These are phyloP conservation scores for Acanthurus lineatus DNA, from an alignment of 2,797 vertebrate species.

Conservation along the genomic window DNA sequence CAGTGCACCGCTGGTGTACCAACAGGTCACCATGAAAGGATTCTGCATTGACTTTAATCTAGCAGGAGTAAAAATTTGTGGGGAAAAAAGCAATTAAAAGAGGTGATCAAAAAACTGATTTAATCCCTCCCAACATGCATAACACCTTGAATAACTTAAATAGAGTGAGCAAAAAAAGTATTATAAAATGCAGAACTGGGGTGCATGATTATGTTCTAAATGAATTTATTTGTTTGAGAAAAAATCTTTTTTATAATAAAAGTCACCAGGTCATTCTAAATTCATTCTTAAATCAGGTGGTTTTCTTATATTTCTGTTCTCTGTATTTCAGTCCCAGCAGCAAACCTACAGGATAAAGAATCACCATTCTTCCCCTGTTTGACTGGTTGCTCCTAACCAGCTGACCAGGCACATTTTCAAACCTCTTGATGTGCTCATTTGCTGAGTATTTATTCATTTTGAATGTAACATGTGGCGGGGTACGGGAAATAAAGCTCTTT, in stretches of 20 bases:
- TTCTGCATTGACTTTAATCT: constrained; percentile 63
- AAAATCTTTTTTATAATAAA: constrained; percentile 1
- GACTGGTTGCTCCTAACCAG: constrained; percentile 6
- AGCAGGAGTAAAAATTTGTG: constrained; percentile 43
- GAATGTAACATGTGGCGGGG: constrained; percentile 21
- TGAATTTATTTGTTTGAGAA: constrained; percentile 40
- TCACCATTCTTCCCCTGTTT: not conserved
- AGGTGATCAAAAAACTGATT: constrained; percentile 58
- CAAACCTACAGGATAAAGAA: not conserved
- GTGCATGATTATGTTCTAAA: constrained; percentile 2
- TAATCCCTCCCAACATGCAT: constrained; percentile 41
- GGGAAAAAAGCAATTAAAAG: constrained; percentile 40
- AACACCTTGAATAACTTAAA: constrained; percentile 36
- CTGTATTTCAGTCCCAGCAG: constrained; percentile 30
- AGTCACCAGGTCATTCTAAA: not conserved
- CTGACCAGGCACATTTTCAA: constrained; percentile 38
- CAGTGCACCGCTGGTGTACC: constrained; percentile 27
- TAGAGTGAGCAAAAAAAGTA: not conserved
- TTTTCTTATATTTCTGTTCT: not conserved
- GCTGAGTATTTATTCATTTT: constrained; percentile 40
- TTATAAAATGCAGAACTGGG: not conserved
- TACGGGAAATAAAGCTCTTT: constrained; percentile 43
- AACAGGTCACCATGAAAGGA: constrained; percentile 55
- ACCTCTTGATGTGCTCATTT: constrained; percentile 32
- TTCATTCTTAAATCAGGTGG: not conserved